Conservation (phyloP, 1,140 invertebrate genomes). For the Anadara kagoshimensis region DNA sequence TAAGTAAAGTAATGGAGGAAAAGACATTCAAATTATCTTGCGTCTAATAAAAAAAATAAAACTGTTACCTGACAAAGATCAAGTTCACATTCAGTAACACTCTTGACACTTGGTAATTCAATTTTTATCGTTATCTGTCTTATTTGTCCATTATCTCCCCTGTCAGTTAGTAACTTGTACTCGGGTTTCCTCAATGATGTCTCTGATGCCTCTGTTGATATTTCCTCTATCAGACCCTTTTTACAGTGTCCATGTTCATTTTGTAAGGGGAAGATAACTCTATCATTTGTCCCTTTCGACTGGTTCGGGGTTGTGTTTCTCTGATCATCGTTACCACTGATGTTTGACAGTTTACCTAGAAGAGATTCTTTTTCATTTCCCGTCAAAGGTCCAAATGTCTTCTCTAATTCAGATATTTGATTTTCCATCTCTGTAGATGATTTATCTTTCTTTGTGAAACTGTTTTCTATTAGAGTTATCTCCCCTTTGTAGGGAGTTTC, state of each 20-base stretch:
- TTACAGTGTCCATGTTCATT: constrained; percentile 14
- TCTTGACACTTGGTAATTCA: constrained; percentile 57
- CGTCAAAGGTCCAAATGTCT: constrained; percentile 60
- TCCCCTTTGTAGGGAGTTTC: constrained; percentile 56
- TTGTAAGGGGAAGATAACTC: too few relatives aligned
- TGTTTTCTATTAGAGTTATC: constrained; percentile 44
- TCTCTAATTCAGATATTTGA: constrained; percentile 53
- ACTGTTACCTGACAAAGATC: constrained; percentile 67
- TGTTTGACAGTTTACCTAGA: constrained; percentile 51
- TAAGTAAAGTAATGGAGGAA: too few relatives aligned
- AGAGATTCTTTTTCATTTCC: constrained; percentile 48
- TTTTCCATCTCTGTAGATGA: constrained; percentile 43
- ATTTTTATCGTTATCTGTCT: constrained; percentile 53
- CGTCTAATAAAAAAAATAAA: neutral
- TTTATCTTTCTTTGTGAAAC: constrained; percentile 41
- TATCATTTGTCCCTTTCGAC: neutral
- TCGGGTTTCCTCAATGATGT: neutral
- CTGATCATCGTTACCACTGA: constrained; percentile 12
- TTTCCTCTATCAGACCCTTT: constrained; percentile 60
- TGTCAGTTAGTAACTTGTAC: constrained; percentile 42
- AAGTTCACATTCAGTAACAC: constrained; percentile 64
- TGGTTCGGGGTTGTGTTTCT: constrained; percentile 6
- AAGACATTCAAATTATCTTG: neutral
- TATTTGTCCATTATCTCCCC: constrained; percentile 10
- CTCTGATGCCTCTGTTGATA: constrained; percentile 17